Base-by-base conservation (phyloP, 2,113 vertebrate genomes). In the Ivindomyrus marchei region DNA sequence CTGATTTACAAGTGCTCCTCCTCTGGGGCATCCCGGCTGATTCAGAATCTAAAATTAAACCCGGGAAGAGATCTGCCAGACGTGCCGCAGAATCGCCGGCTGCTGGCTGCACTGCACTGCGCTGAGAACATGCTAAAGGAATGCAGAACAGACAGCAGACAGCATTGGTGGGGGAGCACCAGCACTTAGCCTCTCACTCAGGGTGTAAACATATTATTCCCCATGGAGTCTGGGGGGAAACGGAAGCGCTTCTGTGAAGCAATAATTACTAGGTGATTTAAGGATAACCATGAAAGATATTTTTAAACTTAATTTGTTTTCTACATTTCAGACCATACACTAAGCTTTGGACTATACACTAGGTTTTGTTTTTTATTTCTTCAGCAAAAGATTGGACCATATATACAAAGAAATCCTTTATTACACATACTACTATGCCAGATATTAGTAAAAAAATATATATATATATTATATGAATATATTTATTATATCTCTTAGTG, bases 191-290 rank as follows among this genome's bases (percentile, higher is more conserved):
- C 90, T 87, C 90, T 92, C 88, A 91, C 46, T 89, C 74, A 52
- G 70, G 89, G 88, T 85, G 90, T 93, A 92, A 93, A 92, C 91
- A 93, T 31, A 66, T n/a, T 39, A 90, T 92, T 92, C 91, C 91
- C 91, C 19, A 46, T 50, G 89, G 90, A 74, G 77, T 91, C 89
- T 87, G 77, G 88, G 80, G 89, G 84, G 89, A 91, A 92, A 88
- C 89, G 89, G 85, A 86, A 93, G 89, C 50, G 86, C 92, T 91
- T 90, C 89, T 87, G 89, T 90, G 88, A 56, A 88, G 15, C 90
- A 89, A 88, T 27, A 87, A 89, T 92, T 88, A 91, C 77, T 31
- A 88, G 90, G 58, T 91, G 91, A 91, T 85, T 87, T 87, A 86
- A 89, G 89, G 87, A 91, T 89, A 88, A 7, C n/a, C 36, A 58